A percentile compares a stretch with the other conserved stretches of the same genome.
These are phyloP conservation scores for Phengaris arion DNA, from an alignment of 2,888 invertebrate species.

Conservation along the genomic window DNA sequence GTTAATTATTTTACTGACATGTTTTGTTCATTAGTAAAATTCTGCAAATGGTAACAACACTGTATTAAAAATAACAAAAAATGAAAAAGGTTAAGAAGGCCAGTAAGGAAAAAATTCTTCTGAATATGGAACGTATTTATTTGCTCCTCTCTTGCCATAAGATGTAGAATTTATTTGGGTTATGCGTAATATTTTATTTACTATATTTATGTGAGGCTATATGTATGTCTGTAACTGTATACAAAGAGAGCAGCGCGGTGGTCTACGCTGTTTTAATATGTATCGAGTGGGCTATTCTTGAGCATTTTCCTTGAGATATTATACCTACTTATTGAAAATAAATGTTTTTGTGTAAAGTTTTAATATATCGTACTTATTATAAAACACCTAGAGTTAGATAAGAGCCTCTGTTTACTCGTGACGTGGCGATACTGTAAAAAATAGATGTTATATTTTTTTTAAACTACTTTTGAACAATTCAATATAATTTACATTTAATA, in stretches of 20 bases:
- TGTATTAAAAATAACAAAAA: constrained; percentile 22
- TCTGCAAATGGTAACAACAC: background rate
- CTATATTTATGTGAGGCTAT: constrained; percentile 38
- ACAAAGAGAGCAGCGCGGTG: constrained; percentile 47
- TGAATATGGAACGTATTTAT: background rate
- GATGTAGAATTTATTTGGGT: constrained; percentile 24
- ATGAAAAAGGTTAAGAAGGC: background rate
- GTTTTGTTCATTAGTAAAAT: background rate
- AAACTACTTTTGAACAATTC: too few relatives aligned
- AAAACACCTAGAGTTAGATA: too few relatives aligned
- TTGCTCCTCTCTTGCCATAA: constrained; percentile 21
- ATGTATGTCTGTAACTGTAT: constrained; percentile 36
- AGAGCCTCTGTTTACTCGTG: too few relatives aligned
- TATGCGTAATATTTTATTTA: constrained; percentile 31
- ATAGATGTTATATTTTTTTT: too few relatives aligned
- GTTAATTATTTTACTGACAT: constrained; percentile 5
- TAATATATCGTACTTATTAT: too few relatives aligned
- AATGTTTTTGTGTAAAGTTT: background rate
- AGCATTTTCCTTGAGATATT: background rate
- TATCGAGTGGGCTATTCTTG: constrained; percentile 54
- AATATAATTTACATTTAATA: too few relatives aligned
- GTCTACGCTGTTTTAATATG: constrained; percentile 56
- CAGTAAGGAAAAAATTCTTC: constrained; percentile 31
- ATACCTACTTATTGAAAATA: background rate
- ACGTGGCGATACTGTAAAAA: too few relatives aligned